Conservation (phyloP, 1,140 invertebrate genomes). For the Habropoda laboriosa region DNA sequence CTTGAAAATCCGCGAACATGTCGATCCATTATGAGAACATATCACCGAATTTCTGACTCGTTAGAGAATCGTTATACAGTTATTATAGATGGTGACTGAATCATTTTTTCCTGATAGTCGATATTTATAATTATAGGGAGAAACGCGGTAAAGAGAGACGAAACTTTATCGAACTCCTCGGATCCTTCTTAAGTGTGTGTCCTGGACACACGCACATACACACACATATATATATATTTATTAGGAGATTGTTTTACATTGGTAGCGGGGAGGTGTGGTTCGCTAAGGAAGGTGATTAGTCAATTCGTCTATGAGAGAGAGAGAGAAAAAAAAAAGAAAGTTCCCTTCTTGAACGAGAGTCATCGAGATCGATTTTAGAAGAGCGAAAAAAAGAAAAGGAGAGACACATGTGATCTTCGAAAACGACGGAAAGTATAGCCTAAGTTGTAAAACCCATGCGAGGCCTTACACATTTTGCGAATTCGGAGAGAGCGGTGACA, state of each 20-base stretch:
- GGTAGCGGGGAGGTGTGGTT: neutral
- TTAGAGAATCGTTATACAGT: slow-evolving; percentile 17
- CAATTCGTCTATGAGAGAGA: slow-evolving; percentile 15
- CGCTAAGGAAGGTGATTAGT: neutral
- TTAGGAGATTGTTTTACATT: slow-evolving; percentile 24
- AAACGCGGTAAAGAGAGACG: neutral
- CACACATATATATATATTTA: neutral
- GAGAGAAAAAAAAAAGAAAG: neutral
- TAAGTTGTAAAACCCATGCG: slow-evolving; percentile 60
- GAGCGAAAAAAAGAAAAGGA: neutral
- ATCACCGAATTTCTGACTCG: slow-evolving; percentile 48
- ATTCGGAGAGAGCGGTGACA: slow-evolving; percentile 42
- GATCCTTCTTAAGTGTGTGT: slow-evolving; percentile 19
- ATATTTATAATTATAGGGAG: no score
- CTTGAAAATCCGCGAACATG: slow-evolving; percentile 18
- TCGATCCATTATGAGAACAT: slow-evolving; percentile 43
- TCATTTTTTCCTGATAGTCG: slow-evolving; percentile 17
- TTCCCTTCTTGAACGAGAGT: neutral
- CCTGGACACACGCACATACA: neutral
- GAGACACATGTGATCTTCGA: slow-evolving; percentile 54
- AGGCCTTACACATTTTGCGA: slow-evolving; percentile 67
- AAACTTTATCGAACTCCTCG: slow-evolving; percentile 19
- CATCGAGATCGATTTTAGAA: slow-evolving; percentile 24
- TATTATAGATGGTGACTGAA: slow-evolving; percentile 21
- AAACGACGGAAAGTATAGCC: slow-evolving; percentile 62